Evolutionary conservation across 2,113 vertebrate genomes (phyloP).

Genomic region (Cavia aperea): DNA sequence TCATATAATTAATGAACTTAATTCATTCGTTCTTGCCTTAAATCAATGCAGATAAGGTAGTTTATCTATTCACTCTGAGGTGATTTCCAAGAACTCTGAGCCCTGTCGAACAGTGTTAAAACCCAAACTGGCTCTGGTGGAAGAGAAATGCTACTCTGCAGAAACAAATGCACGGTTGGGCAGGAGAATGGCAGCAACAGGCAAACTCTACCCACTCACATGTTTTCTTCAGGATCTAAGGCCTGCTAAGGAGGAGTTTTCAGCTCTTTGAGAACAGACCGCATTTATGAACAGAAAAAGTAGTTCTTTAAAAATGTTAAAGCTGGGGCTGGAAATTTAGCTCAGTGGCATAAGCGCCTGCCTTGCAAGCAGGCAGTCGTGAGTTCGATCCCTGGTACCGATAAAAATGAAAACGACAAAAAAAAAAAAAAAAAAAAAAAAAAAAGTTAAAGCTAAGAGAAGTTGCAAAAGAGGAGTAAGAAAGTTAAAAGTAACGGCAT

Average conservation of each 20-base stretch:
- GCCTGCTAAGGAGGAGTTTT: not conserved
- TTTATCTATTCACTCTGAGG: not conserved
- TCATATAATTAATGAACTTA: not conserved
- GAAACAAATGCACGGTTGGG: not conserved
- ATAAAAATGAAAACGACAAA: too few relatives aligned
- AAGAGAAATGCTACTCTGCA: not conserved
- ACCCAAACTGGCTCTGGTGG: not conserved
- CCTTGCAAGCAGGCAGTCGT: too few relatives aligned
- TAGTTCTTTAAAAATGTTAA: conserved; percentile 5
- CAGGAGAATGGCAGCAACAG: not conserved
- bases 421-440: too few relatives aligned
- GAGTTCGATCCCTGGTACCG: too few relatives aligned
- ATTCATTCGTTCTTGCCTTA: conserved; percentile 40
- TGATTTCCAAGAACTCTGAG: not conserved
- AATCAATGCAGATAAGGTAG: not conserved
- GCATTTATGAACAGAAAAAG: conserved; percentile 29
- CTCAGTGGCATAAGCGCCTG: too few relatives aligned
- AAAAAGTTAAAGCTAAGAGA: not conserved
- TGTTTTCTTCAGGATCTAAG: not conserved
- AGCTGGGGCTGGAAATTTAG: too few relatives aligned
- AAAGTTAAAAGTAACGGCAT: not conserved
- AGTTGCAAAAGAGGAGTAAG: not conserved
- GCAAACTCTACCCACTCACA: not conserved
- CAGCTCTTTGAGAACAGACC: not conserved
- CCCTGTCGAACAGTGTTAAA: not conserved